phyloP scores from a whole-genome alignment of 2,113 vertebrate genomes.

The Hippolais icterina region DNA sequence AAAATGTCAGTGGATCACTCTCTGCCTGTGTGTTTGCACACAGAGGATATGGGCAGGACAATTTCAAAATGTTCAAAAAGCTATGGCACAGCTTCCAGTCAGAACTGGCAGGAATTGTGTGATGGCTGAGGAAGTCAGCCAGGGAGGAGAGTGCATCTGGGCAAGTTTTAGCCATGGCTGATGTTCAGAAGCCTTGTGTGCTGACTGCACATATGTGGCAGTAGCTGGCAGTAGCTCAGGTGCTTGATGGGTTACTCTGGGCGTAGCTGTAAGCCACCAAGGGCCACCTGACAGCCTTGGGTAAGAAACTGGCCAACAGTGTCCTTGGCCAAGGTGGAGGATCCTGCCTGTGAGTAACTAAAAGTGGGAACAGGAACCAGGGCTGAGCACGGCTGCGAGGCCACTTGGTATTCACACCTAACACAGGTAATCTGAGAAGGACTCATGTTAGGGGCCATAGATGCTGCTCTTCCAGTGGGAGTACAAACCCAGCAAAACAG shows the following conservation, averaged over 20 bases:
- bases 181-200: not conserved
- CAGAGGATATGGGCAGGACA: not conserved
- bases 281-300: not conserved
- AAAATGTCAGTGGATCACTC: not conserved
- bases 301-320: not conserved
- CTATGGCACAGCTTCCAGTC: not conserved
- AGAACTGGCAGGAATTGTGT: not conserved
- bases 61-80: not conserved
- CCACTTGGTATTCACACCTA: accelerated
- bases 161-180: not conserved
- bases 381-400: not conserved
- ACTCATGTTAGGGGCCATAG: not conserved
- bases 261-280: not conserved
- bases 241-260: not conserved
- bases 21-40: not conserved
- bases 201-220: accelerated
- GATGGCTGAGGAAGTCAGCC: not conserved
- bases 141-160: not conserved
- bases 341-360: not conserved
- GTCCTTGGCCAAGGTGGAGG: not conserved
- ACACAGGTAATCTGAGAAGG: not conserved
- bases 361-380: not conserved
- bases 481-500: not conserved
- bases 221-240: not conserved
- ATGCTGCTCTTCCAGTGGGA: accelerated